phyloP scores from a whole-genome alignment of 2,113 vertebrate species.

The Noctilio leporinus region DNA sequence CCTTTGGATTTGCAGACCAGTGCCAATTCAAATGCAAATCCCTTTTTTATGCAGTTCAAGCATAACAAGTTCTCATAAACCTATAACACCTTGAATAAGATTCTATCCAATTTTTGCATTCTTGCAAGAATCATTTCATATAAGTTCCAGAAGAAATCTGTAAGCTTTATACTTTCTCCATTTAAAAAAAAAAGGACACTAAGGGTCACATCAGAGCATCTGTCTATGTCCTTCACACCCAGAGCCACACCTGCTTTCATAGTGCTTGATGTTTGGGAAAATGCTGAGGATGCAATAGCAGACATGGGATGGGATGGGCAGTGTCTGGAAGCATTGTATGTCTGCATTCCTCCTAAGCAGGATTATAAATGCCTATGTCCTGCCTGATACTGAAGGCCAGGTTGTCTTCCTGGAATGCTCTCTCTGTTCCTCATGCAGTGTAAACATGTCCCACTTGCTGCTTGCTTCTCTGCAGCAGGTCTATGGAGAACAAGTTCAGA shows the following conservation, averaged over 20 bases:
- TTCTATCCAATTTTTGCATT: not conserved
- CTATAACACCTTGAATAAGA: not conserved
- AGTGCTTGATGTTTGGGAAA: rapidly evolving
- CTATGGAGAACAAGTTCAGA: not conserved
- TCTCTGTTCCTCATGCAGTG: not conserved
- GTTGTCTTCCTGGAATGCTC: not conserved
- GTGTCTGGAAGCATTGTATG: rapidly evolving
- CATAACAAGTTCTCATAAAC: not conserved
- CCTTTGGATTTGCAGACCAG: too few relatives aligned
- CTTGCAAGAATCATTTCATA: not conserved
- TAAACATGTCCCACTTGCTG: not conserved
- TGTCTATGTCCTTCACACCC: not conserved
- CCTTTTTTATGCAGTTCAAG: not conserved
- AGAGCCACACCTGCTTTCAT: not conserved
- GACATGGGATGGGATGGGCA: rapidly evolving
- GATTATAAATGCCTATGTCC: rapidly evolving
- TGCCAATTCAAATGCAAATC: too few relatives aligned
- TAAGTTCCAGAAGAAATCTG: not conserved
- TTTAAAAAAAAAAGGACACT: not conserved
- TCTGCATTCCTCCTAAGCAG: not conserved
- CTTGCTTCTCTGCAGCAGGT: not conserved
- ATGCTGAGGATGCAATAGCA: not conserved
- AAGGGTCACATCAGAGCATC: not conserved
- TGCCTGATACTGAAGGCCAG: not conserved
- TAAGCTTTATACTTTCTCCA: not conserved